Percentiles rank a stretch among this genome's conserved stretches.
Conservation (phyloP, 2,888 invertebrate species). For the Megastigmus dorsalis region DNA sequence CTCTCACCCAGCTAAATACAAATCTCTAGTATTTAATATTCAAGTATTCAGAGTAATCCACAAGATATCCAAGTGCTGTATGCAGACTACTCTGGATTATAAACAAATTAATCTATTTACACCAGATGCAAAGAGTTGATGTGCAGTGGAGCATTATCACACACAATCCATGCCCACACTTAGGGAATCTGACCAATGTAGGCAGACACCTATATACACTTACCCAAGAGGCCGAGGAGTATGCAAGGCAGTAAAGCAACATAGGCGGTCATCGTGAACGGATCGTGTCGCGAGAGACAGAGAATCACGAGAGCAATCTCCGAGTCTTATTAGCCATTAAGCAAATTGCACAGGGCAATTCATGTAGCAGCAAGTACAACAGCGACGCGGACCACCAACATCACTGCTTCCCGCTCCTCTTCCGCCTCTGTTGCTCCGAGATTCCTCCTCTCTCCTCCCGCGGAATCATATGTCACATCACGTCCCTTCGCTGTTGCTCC, state of each 20-base stretch:
- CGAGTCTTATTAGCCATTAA: conserved; percentile 68
- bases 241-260: conserved; percentile 69
- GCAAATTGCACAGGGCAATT: conserved; percentile 64
- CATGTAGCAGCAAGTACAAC: conserved; percentile 49
- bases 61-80: no score
- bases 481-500: conserved; percentile 25
- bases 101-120: no score
- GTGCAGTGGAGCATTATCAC: no score
- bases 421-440: conserved; percentile 23
- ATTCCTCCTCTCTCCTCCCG: conserved; percentile 10
- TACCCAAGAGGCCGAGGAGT: conserved; percentile 71
- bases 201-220: no score
- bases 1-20: no score
- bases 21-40: no score
- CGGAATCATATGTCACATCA: conserved; percentile 41
- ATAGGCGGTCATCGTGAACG: conserved; percentile 69
- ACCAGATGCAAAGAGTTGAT: no score
- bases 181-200: no score
- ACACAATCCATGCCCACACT: no score
- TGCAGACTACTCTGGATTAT: no score
- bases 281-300: conserved; percentile 55
- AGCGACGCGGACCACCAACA: not conserved
- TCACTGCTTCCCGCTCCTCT: conserved; percentile 3
- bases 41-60: no score
- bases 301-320: conserved; percentile 29